Percentiles rank a stretch among this genome's conserved stretches.
These are phyloP conservation scores for Drosophila pallidifrons DNA, from an alignment of 1,140 invertebrate genomes.

Conservation along the genomic window DNA sequence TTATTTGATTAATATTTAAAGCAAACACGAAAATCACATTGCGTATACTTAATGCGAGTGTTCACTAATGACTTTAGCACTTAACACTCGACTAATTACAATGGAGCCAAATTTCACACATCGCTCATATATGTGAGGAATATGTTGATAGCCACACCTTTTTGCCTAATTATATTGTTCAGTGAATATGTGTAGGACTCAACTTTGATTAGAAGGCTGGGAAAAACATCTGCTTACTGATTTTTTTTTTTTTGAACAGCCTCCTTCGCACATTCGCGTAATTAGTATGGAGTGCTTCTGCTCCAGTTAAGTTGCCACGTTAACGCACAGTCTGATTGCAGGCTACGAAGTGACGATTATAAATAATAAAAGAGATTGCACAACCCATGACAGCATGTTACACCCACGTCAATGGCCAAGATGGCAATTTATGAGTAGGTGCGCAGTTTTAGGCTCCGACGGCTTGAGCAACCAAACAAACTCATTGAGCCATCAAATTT, in stretches of 20 bases:
- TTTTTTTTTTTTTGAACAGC: conserved; percentile 20
- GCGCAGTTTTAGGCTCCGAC: not conserved
- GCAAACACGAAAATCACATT: not conserved
- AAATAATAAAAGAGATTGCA: conserved; percentile 54
- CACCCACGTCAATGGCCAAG: conserved; percentile 4
- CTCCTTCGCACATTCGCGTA: conserved; percentile 23
- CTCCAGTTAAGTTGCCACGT: conserved; percentile 20
- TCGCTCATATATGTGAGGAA: conserved; percentile 28
- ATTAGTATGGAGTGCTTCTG: conserved; percentile 53
- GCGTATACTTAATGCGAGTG: conserved; percentile 15
- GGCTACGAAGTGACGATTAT: conserved; percentile 23
- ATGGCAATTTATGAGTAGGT: not conserved
- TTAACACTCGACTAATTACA: conserved; percentile 54
- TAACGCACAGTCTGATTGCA: conserved; percentile 11
- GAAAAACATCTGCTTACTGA: conserved; percentile 45
- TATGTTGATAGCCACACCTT: conserved; percentile 44
- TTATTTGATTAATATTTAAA: conserved; percentile 14
- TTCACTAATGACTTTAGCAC: conserved; percentile 53
- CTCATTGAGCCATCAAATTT: conserved; percentile 41
- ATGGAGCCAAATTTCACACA: conserved; percentile 29
- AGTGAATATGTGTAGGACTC: conserved; percentile 54
- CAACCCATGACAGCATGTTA: conserved; percentile 19
- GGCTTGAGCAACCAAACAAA: not conserved
- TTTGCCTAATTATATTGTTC: conserved; percentile 75
- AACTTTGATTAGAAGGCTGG: conserved; percentile 40